These are phyloP conservation scores for Phalacrocorax carbo DNA, from an alignment of 2,113 vertebrate species.

Conservation along the genomic window DNA sequence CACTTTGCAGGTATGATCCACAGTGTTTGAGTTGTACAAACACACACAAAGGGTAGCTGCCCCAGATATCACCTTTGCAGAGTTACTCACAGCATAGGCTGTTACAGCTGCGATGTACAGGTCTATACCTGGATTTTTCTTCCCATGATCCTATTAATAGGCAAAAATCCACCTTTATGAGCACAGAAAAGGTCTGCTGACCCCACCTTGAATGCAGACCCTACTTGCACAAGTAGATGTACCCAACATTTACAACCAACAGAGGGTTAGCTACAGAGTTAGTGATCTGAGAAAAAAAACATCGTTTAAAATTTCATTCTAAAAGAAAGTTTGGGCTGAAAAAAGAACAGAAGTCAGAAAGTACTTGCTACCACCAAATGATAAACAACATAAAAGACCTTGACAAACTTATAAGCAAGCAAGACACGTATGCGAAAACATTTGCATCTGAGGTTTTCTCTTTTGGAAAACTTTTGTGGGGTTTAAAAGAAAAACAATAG, in stretches of 20 bases:
- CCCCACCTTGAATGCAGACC: neutral
- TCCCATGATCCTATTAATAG: neutral
- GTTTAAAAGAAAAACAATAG: neutral
- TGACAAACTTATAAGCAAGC: neutral
- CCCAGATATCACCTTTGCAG: neutral
- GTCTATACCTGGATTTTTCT: neutral
- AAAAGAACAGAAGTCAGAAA: neutral
- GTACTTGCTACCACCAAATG: neutral
- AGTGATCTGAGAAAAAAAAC: neutral
- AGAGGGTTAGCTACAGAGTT: neutral
- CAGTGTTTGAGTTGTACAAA: neutral
- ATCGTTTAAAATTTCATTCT: neutral
- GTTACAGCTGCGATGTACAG: fast-evolving
- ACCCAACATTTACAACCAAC: neutral
- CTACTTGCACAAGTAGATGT: neutral
- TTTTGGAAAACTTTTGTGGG: neutral
- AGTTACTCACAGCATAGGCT: neutral
- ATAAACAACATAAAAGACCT: neutral
- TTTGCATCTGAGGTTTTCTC: neutral
- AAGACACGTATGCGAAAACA: neutral
- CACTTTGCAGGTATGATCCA: neutral
- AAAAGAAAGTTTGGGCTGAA: neutral
- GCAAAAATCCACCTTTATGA: neutral
- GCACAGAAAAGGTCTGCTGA: neutral
- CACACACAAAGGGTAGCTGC: neutral